phyloP scores from a whole-genome alignment of 2,797 vertebrate genomes.

The Ciconia nigra region DNA sequence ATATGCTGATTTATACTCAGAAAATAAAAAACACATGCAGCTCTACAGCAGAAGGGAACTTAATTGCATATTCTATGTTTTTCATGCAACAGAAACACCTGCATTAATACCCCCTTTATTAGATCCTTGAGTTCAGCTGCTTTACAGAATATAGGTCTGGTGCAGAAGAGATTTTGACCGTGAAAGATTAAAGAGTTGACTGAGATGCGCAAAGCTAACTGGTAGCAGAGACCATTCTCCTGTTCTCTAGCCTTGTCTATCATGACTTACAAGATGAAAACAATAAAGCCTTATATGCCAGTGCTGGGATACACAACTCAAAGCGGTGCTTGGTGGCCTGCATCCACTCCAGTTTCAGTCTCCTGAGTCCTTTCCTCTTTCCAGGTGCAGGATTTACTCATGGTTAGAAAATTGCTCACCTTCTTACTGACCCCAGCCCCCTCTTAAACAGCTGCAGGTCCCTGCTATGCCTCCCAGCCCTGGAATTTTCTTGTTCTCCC shows the following conservation, averaged over 20 bases:
- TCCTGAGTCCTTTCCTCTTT: not conserved
- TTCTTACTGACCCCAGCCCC: not conserved
- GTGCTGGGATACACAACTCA: not conserved
- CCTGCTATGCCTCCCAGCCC: not conserved
- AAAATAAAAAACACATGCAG: not conserved
- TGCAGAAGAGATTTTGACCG: not conserved
- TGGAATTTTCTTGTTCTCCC: not conserved
- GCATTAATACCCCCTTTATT: not conserved
- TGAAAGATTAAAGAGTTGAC: not conserved
- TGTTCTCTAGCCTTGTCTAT: not conserved
- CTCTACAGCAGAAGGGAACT: not conserved
- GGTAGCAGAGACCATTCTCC: not conserved
- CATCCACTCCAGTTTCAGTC: not conserved
- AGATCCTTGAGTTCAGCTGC: not conserved
- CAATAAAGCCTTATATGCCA: not conserved
- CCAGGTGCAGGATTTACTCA: conserved; percentile 8
- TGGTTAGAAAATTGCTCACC: not conserved
- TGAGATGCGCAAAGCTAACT: not conserved
- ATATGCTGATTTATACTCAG: not conserved
- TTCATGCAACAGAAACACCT: not conserved
- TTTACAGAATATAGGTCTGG: not conserved
- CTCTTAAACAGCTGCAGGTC: not conserved
- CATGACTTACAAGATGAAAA: not conserved
- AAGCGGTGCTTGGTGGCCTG: not conserved
- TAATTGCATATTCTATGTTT: not conserved